Evolutionary conservation across 2,113 vertebrate species (phyloP).

Genomic region (Hiodon tergisus): DNA sequence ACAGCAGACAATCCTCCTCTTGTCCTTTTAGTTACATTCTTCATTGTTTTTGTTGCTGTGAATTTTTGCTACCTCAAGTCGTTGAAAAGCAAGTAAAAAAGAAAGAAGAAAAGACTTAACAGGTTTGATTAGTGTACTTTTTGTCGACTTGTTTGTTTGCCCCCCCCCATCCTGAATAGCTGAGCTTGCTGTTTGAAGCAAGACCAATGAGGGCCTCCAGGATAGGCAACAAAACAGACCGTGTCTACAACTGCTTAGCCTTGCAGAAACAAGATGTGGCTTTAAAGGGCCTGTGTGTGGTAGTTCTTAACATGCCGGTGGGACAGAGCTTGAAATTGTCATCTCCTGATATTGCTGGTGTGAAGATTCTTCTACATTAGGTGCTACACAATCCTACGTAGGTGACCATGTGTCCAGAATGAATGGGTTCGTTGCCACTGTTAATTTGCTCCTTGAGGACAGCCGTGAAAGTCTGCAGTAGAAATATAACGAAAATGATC

Average conservation of each 20-base stretch:
- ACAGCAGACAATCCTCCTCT: slow-evolving; percentile 1
- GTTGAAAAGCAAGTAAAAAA: not conserved
- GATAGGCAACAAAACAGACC: not conserved
- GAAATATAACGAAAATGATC: slow-evolving; percentile 1
- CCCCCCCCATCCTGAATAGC: not conserved
- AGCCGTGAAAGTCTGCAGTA: slow-evolving; percentile 1
- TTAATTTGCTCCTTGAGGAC: slow-evolving; percentile 1
- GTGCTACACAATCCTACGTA: no score
- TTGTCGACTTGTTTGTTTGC: not conserved
- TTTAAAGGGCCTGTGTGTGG: not conserved
- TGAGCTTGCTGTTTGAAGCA: slow-evolving; percentile 16
- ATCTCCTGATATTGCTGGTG: not conserved
- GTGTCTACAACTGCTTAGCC: slow-evolving; percentile 7
- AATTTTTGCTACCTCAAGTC: slow-evolving; percentile 21
- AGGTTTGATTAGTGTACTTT: not conserved
- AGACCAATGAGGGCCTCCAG: not conserved
- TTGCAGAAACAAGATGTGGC: not conserved
- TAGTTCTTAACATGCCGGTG: not conserved
- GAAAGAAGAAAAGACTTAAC: slow-evolving; percentile 10
- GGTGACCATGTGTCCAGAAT: no score
- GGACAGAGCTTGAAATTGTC: not conserved
- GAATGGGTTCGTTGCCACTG: not conserved
- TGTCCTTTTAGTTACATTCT: not conserved
- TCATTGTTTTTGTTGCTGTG: not conserved
- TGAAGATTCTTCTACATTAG: no score